Conservation (phyloP, 2,888 invertebrate genomes). For the Cerastis leucographa region DNA sequence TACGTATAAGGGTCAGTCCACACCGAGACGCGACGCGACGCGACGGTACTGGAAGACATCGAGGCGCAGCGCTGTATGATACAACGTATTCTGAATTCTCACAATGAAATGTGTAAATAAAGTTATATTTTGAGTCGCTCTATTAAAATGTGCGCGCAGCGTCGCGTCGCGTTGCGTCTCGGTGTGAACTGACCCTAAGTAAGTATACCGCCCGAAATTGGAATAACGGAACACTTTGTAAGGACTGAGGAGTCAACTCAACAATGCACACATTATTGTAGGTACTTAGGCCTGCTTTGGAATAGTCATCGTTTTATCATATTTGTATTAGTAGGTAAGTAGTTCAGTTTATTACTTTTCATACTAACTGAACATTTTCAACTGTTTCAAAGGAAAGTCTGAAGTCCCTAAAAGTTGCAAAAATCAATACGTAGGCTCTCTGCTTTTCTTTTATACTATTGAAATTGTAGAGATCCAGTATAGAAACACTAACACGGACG, state of each 20-base stretch:
- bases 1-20: conserved; percentile 22
- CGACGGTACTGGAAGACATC: no score
- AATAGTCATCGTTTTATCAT: no score
- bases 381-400: background rate
- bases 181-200: background rate
- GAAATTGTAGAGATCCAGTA: background rate
- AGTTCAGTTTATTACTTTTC: background rate
- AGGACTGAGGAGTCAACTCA: conserved; percentile 16
- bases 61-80: no score
- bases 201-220: conserved; percentile 32
- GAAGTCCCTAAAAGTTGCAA: background rate
- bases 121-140: no score
- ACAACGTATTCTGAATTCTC: no score
- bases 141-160: no score
- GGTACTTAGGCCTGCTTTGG: background rate
- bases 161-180: no score
- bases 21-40: no score
- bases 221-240: conserved; percentile 37
- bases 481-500: background rate
- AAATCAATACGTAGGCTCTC: background rate
- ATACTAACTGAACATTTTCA: conserved; percentile 3
- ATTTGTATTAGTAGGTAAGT: background rate
- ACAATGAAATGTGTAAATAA: no score
- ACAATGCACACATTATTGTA: conserved; percentile 14
- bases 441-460: background rate